Conservation (phyloP, 2,888 invertebrate genomes). For the Pterostichus madidus region DNA sequence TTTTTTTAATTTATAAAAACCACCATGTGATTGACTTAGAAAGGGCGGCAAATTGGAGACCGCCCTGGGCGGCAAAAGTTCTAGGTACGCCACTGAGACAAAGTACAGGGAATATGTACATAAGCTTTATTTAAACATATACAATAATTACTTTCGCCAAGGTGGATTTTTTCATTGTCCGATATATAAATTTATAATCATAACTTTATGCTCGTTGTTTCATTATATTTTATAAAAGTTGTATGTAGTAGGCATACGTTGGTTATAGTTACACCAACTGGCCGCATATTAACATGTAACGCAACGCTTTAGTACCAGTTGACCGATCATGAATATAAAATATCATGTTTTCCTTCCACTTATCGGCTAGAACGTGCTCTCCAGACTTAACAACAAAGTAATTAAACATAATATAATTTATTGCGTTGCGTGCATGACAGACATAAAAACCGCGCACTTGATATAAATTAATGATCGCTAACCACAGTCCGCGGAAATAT, state of each 20-base stretch:
- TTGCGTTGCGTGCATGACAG: conserved; percentile 61
- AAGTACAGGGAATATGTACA: no score
- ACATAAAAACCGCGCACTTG: conserved; percentile 65
- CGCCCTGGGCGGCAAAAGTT: no score
- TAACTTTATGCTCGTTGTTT: not conserved
- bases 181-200: not conserved
- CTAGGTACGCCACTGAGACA: no score
- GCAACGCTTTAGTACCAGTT: conserved; percentile 23
- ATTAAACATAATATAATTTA: conserved; percentile 66
- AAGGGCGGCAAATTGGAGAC: no score
- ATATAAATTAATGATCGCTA: conserved; percentile 66
- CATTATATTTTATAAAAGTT: not conserved
- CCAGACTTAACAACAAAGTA: conserved; percentile 64
- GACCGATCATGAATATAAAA: conserved; percentile 38
- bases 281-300: conserved; percentile 25
- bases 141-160: no score
- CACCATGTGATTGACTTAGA: no score
- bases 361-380: conserved; percentile 47
- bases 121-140: no score
- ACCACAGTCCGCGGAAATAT: conserved; percentile 66
- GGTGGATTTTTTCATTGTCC: no score
- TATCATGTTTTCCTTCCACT: conserved; percentile 54
- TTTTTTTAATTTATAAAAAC: no score
- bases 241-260: not conserved
- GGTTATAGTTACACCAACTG: not conserved